These are phyloP conservation scores for Hyles vespertilio DNA, from an alignment of 1,140 invertebrate species.

Conservation along the genomic window DNA sequence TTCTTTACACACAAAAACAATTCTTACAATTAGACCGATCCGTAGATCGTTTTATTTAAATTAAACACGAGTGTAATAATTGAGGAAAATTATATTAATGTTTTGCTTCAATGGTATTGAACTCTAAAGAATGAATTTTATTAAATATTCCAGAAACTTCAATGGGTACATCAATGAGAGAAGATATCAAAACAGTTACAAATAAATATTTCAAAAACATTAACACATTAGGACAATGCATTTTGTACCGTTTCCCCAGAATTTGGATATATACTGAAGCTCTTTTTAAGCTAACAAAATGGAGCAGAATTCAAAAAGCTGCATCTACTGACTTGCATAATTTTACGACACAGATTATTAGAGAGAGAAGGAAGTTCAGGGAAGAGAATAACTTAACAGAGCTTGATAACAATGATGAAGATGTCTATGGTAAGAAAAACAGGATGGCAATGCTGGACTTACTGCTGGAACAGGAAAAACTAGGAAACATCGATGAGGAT, in stretches of 20 bases:
- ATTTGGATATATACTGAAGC: constrained; percentile 42
- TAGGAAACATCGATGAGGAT: constrained; percentile 66
- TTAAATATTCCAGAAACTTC: constrained; percentile 40
- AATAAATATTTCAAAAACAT: constrained; percentile 48
- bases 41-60: too few species aligned
- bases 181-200: constrained; percentile 25
- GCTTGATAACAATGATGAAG: constrained; percentile 40
- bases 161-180: constrained; percentile 45
- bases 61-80: too few species aligned
- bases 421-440: constrained; percentile 26
- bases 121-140: too few species aligned
- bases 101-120: too few species aligned
- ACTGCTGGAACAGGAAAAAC: constrained; percentile 58
- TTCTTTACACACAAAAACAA: too few species aligned
- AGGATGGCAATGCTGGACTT: constrained; percentile 77
- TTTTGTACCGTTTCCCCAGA: constrained; percentile 40
- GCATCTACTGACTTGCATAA: constrained; percentile 31
- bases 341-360: constrained; percentile 45
- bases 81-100: too few species aligned
- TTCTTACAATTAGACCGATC: too few species aligned
- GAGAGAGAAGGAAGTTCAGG: constrained; percentile 26
- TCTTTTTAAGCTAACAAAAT: constrained; percentile 29
- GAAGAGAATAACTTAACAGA: constrained; percentile 10
- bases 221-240: constrained; percentile 35
- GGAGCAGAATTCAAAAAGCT: constrained; percentile 28